Conservation (phyloP, 2,888 invertebrate genomes). For the Philaethria dido region DNA sequence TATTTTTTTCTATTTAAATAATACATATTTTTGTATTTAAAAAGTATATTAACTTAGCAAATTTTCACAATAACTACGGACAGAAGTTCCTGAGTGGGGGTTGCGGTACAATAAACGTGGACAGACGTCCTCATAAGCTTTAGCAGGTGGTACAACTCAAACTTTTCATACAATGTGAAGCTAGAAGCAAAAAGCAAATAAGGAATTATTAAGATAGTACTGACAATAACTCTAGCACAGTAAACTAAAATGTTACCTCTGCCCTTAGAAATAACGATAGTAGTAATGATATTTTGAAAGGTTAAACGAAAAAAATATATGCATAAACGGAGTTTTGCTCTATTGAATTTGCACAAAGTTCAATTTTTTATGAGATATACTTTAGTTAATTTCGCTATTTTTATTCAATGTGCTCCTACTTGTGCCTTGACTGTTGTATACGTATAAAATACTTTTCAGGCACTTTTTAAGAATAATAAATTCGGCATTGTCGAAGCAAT, state of each 20-base stretch:
- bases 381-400: too few relatives aligned
- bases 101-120: slow-evolving; percentile 59
- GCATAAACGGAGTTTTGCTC: too few relatives aligned
- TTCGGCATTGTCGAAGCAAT: too few relatives aligned
- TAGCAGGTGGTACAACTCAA: slow-evolving; percentile 60
- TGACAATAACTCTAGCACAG: not conserved
- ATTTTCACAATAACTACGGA: slow-evolving; percentile 58
- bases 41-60: slow-evolving; percentile 42
- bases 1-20: slow-evolving; percentile 28
- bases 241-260: not conserved
- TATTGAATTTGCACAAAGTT: too few relatives aligned
- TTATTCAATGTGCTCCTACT: too few relatives aligned
- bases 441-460: too few relatives aligned
- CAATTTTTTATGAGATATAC: too few relatives aligned
- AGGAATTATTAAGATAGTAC: not conserved
- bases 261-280: not conserved
- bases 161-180: slow-evolving; percentile 58
- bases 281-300: not conserved
- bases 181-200: slow-evolving; percentile 50
- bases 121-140: slow-evolving; percentile 62
- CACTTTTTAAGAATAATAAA: too few relatives aligned
- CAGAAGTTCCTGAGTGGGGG: slow-evolving; percentile 56
- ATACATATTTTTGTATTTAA: slow-evolving; percentile 42
- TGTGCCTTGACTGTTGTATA: too few relatives aligned
- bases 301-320: not conserved